Evolutionary conservation across 2,888 invertebrate species (phyloP), one percentile per base, ranked within the genome.

Genomic region (Azorinus chamasolen): DNA sequence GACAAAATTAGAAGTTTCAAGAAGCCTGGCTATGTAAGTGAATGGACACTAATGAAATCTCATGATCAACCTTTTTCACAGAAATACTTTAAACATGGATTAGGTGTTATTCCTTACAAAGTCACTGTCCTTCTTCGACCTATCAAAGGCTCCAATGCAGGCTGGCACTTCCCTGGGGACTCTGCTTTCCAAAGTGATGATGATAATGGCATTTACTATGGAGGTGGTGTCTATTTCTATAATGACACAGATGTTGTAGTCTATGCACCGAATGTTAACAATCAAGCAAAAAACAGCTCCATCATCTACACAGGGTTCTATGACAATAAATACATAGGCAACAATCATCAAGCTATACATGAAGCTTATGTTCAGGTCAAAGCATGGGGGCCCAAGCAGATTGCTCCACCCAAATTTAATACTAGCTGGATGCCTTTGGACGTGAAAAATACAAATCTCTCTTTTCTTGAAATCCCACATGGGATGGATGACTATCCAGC

Each of bases 161-260:
- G 64, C 18, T 72, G 68, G 77, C 59, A 64, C 41, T 78, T 78
- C 46, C 27, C 45, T 16, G 77, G 77, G 1, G 72, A 78, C 25
- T 24, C 58, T 4, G 64, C 59, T 0, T 55, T 69, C 14, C 72
- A 68, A 18, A 69, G 62, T 27, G 77, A 78, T 27, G 71, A 76
- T 39, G 77, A 78, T 22, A 6, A 24, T 5, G 50, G 20, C 0
- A 20, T 16, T 8, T 20, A 20, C 10, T 78, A 78, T 16, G 72
- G 77, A 1, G 72, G 77, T 1, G 54, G 72, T n/a, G 68, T 78
- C 0, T 78, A 78, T 59, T 46, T 78, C 0, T 78, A 78, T 32
- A 63, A 78, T 22, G 59, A 63, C n/a, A 50, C 46, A n/a, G 39
- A 72, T 37, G 77, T 78, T 5, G 18, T 24, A 25, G 37, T 78